Base-by-base conservation (phyloP, 2,888 invertebrate species). In the Clepsis dumicolana region DNA sequence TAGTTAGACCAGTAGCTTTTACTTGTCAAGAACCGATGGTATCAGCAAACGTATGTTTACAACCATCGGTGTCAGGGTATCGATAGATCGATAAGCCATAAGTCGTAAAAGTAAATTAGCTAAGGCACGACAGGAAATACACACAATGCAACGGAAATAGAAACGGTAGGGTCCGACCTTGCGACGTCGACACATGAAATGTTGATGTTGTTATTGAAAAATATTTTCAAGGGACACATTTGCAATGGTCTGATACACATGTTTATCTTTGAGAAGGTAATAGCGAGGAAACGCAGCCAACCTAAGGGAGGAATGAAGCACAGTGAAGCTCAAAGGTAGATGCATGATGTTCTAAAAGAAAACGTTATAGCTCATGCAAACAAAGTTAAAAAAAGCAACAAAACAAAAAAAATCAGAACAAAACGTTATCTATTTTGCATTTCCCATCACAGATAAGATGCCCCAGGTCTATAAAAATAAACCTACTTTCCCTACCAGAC, bases 151-250 rank as follows among this genome's bases (percentile, higher is more conserved):
- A 81, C 91, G 90, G 91, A 91, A 87, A 86, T 84, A 74, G 74
- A 79, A 84, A 83, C 81, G 75, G 82, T 87, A 87, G 88, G 88
- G 89, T 80, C 83, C 83, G 86, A 90, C 90, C 90, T 90, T 89
- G 71, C 75, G 73, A 77, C 72, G 74, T 74, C 77, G 74, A 75
- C 75, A 73, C 74, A 71, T 71, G 73, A 70, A 38, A 53, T 68
- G 52, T 56, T 44, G 38, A 53, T 62, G 38, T 56, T 54, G 35
- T 35, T 12, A 21, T 44, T 44, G 41, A 21, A 12, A 48, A 48
- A 48, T 21, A 18, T 18, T 8, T 1, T 21, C 48, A 48, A 48
- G 21, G 48, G 48, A 48, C 21, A 21, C 12, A 21, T 4, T 16
- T 21, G 21, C 1, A 21, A 48, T 21, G 18, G 21, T 10, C 12